phyloP scores from a whole-genome alignment of 2,888 invertebrate genomes.

The Dasypolia templi region DNA sequence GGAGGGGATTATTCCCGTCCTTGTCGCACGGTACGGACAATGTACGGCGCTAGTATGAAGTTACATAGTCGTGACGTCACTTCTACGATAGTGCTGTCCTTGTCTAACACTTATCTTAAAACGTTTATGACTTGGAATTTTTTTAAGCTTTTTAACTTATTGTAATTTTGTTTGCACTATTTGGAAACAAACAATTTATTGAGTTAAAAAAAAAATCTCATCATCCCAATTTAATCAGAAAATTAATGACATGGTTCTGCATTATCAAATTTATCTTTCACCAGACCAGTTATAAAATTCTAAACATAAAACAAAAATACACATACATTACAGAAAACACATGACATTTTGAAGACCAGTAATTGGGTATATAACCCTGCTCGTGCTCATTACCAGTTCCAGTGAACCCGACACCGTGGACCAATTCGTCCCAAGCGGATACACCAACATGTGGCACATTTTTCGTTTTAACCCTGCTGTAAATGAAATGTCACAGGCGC shows the following conservation, averaged over 20 bases:
- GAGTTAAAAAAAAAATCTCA: no score
- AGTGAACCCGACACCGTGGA: conserved; percentile 53
- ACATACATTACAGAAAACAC: neutral
- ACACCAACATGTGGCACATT: conserved; percentile 54
- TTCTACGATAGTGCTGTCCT: no score
- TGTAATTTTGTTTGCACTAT: no score
- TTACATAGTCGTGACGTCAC: no score
- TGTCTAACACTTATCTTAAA: no score
- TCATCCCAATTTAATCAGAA: no score
- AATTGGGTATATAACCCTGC: conserved; percentile 47
- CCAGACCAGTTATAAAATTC: neutral
- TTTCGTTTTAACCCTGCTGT: conserved; percentile 45
- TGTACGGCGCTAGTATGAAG: no score
- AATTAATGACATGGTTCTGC: neutral
- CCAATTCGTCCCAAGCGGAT: conserved; percentile 61
- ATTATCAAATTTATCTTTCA: neutral
- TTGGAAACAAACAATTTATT: no score
- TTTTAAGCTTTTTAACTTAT: no score
- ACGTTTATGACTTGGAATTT: no score
- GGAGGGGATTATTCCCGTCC: no score
- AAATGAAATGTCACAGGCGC: conserved; percentile 60
- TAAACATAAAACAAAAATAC: neutral
- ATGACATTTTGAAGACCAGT: conserved; percentile 26
- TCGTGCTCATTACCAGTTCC: conserved; percentile 45
- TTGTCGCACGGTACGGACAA: no score